Base-by-base conservation (phyloP, 2,797 vertebrate species). In the Gymnodraco acuticeps region DNA sequence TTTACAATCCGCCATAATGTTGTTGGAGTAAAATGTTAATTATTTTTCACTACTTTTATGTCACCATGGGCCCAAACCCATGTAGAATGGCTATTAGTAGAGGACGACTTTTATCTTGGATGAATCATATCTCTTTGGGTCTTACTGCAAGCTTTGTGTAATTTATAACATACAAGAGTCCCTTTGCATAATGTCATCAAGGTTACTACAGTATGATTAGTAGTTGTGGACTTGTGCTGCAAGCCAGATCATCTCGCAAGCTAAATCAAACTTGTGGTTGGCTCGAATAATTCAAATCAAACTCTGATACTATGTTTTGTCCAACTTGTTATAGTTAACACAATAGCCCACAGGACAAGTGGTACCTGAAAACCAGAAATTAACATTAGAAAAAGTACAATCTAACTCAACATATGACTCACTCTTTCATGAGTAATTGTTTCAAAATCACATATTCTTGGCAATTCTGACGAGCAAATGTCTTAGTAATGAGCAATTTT, bases 151-250 rank as follows among this genome's bases (percentile, higher is more conserved):
- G 33, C 23, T 20, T 73, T 85, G 64, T 68, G 69, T 71, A 47
- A 88, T 80, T 84, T 69, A 81, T 78, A 52, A 16, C 17, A 16
- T 54, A 47, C 45, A 65, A 3, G 3, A 56, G 65, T 64, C 53
- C 38, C 20, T 64, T 56, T n/a, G n/a, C 33, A 54, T 14, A 68
- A 60, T 59, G 41, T n/a, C 19, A 78, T 46, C 13, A 70, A 61
- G 55, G 13, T 59, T 20, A 50, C 4, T n/a, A 59, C 31, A 70
- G 19, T 42, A 50, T 50, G 10, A 67, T 38, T 43, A 61, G 14
- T 50, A 15, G 14, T 50, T 60, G 6, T 43, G 20, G 3, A 52
- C 42, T 43, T 42, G 20, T 17, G 17, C 38, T 38, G 41, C 13
- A 20, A 55, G 1, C 0, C 45, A 41, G 19, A 74, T 63, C 3